Evolutionary conservation across 2,888 invertebrate species (phyloP).

Genomic region (Catocala sponsa): DNA sequence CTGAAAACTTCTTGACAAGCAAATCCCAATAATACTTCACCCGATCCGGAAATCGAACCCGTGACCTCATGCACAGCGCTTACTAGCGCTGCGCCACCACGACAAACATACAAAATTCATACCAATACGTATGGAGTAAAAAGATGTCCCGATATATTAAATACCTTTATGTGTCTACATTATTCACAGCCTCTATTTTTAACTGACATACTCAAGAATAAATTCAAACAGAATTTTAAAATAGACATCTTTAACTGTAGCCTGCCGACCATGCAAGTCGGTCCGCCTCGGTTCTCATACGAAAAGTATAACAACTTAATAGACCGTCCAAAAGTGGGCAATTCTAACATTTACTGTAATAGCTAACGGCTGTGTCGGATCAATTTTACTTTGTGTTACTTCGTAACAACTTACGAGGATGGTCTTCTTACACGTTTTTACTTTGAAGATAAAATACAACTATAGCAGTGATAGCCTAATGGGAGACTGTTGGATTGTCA

Average conservation of each 20-base stretch:
- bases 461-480: no score
- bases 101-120: no score
- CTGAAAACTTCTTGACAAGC: no score
- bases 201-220: not conserved
- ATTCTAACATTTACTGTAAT: not conserved
- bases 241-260: not conserved
- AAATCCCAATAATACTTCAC: not conserved
- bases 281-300: not conserved
- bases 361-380: not conserved
- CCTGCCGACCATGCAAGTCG: not conserved
- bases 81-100: no score
- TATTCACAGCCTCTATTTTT: no score
- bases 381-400: not conserved
- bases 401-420: not conserved
- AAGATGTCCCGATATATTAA: no score
- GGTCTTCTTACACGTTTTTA: no score
- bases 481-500: no score
- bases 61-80: no score
- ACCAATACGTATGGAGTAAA: no score
- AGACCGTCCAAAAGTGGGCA: not conserved
- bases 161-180: no score
- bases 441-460: no score
- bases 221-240: conserved; percentile 2
- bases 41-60: not conserved
- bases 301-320: conserved; percentile 3